Percentiles rank a stretch among this genome's conserved stretches.
These are phyloP conservation scores for Lepas anatifera DNA, from an alignment of 2,888 invertebrate species.

Conservation along the genomic window DNA sequence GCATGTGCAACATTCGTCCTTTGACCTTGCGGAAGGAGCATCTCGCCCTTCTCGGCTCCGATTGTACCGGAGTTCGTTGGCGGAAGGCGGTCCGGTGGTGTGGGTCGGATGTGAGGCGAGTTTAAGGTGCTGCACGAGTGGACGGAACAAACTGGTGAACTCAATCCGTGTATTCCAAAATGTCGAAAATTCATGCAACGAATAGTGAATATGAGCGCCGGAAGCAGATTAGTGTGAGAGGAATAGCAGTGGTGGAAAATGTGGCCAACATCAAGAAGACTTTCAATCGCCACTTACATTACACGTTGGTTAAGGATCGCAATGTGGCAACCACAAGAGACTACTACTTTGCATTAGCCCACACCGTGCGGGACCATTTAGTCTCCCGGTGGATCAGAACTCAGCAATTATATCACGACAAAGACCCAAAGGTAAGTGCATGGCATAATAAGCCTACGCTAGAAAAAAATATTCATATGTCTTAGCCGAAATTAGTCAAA, in stretches of 20 bases:
- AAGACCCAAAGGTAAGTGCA: slow-evolving; percentile 84
- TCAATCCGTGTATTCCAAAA: too few species aligned
- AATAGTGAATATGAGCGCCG: slow-evolving; percentile 69
- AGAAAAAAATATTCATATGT: too few species aligned
- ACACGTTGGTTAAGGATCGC: slow-evolving; percentile 96
- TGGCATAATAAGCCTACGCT: too few species aligned
- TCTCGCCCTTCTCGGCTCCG: too few species aligned
- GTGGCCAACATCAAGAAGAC: slow-evolving; percentile 93
- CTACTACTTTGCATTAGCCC: slow-evolving; percentile 94
- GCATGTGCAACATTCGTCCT: too few species aligned
- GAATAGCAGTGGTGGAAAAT: slow-evolving; percentile 93
- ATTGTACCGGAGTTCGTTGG: too few species aligned
- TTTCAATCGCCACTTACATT: slow-evolving; percentile 97
- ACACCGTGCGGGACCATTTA: slow-evolving; percentile 95
- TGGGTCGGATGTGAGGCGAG: too few species aligned
- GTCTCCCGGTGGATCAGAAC: slow-evolving; percentile 99
- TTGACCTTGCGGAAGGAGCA: too few species aligned
- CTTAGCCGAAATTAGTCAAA: too few species aligned
- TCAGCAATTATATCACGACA: slow-evolving; percentile 98
- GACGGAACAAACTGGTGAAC: too few species aligned
- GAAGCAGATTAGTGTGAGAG: slow-evolving; percentile 96
- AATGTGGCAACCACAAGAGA: slow-evolving; percentile 97
- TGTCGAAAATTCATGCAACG: not conserved
- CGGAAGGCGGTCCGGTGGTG: too few species aligned
- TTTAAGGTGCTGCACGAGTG: too few species aligned